Percentiles rank a stretch among this genome's conserved stretches.
Evolutionary conservation across 2,797 vertebrate species (phyloP).

Genomic region (Gymnoscopelus microlampas): DNA sequence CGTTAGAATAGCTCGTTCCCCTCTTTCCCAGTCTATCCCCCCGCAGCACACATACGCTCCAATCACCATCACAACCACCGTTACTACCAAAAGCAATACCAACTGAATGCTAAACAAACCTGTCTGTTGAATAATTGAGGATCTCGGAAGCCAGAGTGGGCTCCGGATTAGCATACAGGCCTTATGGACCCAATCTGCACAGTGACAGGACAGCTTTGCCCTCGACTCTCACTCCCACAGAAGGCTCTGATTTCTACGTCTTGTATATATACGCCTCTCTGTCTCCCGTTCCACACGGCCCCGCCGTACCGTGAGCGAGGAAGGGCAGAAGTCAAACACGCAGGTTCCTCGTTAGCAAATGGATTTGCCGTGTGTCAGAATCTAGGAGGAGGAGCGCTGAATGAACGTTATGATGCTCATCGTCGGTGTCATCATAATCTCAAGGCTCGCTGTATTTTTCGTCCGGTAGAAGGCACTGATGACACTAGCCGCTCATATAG

Average conservation of each 20-base stretch:
- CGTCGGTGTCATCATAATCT: slow-evolving; percentile 12
- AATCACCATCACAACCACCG: slow-evolving; percentile 51
- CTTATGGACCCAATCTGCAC: slow-evolving; percentile 80
- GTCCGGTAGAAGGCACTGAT: neutral
- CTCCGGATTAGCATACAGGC: slow-evolving; percentile 80
- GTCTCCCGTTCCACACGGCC: slow-evolving; percentile 18
- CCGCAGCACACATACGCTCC: slow-evolving; percentile 20
- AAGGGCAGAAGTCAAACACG: slow-evolving; percentile 16
- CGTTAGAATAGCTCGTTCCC: slow-evolving; percentile 54
- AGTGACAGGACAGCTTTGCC: slow-evolving; percentile 60
- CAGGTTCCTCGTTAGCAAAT: slow-evolving; percentile 1
- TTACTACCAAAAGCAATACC: slow-evolving; percentile 72
- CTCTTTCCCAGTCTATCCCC: slow-evolving; percentile 58
- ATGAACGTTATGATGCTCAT: slow-evolving; percentile 18
- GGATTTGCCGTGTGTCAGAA: neutral
- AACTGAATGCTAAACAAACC: slow-evolving; percentile 85
- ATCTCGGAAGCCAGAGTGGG: slow-evolving; percentile 69
- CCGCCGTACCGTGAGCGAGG: slow-evolving; percentile 1
- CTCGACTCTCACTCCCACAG: slow-evolving; percentile 29
- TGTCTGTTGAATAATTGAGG: slow-evolving; percentile 85
- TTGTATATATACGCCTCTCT: slow-evolving; percentile 14
- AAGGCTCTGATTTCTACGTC: slow-evolving; percentile 34
- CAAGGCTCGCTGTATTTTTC: neutral
- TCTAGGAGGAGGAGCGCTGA: neutral
- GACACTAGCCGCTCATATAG: too few species aligned